These are phyloP conservation scores for Ginglymostoma cirratum DNA, from an alignment of 2,113 vertebrate genomes.

Conservation along the genomic window DNA sequence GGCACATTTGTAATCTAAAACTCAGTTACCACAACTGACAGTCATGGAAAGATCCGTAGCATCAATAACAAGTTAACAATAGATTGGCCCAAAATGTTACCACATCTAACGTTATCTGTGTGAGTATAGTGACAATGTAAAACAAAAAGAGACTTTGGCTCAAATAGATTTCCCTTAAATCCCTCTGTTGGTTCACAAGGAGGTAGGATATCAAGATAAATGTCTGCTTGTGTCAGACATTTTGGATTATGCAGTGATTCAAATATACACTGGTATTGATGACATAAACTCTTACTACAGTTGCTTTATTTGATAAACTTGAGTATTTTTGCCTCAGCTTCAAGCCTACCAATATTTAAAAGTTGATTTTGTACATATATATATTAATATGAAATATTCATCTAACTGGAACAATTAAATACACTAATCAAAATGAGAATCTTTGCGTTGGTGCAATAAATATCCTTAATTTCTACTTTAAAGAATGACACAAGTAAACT, in stretches of 20 bases:
- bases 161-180: background rate
- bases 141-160: background rate
- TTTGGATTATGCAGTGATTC: background rate
- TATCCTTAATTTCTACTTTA: background rate
- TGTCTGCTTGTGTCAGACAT: background rate
- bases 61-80: constrained; percentile 3
- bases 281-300: background rate
- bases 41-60: background rate
- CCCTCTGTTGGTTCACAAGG: background rate
- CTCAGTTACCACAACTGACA: background rate
- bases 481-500: background rate
- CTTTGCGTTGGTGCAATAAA: background rate
- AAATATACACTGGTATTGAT: background rate
- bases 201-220: background rate
- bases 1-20: background rate
- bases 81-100: background rate
- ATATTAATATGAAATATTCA: background rate
- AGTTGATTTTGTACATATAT: background rate
- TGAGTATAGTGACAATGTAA: background rate
- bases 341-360: background rate
- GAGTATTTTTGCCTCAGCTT: background rate
- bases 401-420: background rate
- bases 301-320: background rate
- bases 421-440: background rate
- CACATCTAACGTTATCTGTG: background rate